These are phyloP conservation scores for Botia kubotai DNA, from an alignment of 2,797 vertebrate species.

Conservation along the genomic window DNA sequence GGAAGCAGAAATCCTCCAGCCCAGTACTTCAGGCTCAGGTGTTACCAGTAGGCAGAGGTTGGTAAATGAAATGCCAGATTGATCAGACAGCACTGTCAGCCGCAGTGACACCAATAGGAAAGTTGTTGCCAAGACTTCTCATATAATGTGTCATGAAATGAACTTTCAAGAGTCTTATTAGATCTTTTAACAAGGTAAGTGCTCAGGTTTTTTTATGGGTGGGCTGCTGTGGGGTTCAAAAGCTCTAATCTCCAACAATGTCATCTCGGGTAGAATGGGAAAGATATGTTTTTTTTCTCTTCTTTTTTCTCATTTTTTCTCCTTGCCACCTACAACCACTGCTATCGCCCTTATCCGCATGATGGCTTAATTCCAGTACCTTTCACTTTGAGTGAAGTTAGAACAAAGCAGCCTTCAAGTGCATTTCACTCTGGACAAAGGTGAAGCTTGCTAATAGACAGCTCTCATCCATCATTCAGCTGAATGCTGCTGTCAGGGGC, in stretches of 20 bases:
- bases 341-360: conserved; percentile 65
- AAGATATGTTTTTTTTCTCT: conserved; percentile 50
- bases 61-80: conserved; percentile 71
- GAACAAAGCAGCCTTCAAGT: conserved; percentile 80
- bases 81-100: conserved; percentile 69
- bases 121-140: conserved; percentile 67
- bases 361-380: conserved; percentile 81
- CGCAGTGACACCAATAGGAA: conserved; percentile 68
- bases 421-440: conserved; percentile 80
- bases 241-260: conserved; percentile 71
- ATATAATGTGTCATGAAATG: conserved; percentile 69
- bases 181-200: conserved; percentile 72
- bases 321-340: conserved; percentile 41
- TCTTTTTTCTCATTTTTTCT: conserved; percentile 24
- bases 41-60: conserved; percentile 65
- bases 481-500: conserved; percentile 77
- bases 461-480: conserved; percentile 84
- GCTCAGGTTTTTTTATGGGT: conserved; percentile 62
- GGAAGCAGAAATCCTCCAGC: conserved; percentile 39
- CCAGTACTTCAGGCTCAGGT: conserved; percentile 57
- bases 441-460: conserved; percentile 84
- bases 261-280: conserved; percentile 60
- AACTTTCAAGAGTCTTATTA: conserved; percentile 71
- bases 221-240: conserved; percentile 61
- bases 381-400: conserved; percentile 72